Evolutionary conservation across 1,140 invertebrate species (phyloP).

Genomic region (Eupeodes corollae): DNA sequence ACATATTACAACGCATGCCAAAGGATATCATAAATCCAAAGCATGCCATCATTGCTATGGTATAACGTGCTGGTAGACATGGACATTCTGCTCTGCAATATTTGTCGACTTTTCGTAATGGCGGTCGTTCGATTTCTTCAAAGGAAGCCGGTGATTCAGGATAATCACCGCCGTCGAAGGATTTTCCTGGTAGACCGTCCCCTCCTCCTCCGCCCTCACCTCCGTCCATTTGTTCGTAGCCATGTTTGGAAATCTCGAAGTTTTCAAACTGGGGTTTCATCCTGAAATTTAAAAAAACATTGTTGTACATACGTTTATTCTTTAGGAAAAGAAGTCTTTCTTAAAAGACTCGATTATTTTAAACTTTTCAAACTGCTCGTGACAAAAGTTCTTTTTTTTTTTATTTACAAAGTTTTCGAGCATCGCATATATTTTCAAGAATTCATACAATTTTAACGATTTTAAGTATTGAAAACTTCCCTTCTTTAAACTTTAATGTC

Average conservation of each 20-base stretch:
- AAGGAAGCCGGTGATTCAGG: conserved; percentile 58
- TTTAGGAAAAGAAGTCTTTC: not conserved
- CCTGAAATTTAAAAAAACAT: conserved; percentile 12
- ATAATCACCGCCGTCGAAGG: conserved; percentile 43
- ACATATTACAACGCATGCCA: conserved; percentile 93
- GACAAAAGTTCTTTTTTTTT: not conserved
- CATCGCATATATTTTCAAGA: too few species aligned
- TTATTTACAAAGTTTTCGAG: not conserved
- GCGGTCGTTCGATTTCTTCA: conserved; percentile 60
- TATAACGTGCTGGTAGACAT: conserved; percentile 76
- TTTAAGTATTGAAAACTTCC: too few species aligned
- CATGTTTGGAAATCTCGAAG: conserved; percentile 45
- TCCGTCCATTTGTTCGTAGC: conserved; percentile 43
- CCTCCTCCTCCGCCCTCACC: conserved; percentile 39
- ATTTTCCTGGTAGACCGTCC: conserved; percentile 37
- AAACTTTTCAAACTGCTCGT: conserved; percentile 23
- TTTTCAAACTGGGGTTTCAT: conserved; percentile 42
- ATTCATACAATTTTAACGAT: too few species aligned
- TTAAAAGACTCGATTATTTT: conserved; percentile 7
- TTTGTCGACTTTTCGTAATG: conserved; percentile 74
- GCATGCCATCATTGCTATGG: conserved; percentile 73
- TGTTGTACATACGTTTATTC: not conserved
- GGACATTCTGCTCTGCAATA: conserved; percentile 80
- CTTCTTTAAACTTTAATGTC: too few species aligned
- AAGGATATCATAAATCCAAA: conserved; percentile 88